Conservation (phyloP, 2,113 vertebrate species). For the Climacteris rufus region DNA sequence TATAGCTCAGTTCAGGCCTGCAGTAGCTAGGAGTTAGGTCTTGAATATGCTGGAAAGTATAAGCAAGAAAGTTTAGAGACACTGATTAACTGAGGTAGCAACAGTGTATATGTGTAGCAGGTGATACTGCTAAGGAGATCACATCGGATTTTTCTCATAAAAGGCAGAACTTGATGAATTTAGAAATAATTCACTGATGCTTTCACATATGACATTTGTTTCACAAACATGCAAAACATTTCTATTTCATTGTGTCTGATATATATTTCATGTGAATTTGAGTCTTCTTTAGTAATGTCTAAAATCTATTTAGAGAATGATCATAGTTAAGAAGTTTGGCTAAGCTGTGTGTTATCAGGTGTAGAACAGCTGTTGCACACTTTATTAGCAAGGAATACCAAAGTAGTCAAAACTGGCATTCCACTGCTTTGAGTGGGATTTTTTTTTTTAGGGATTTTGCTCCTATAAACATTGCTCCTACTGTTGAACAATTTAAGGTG, state of each 20-base stretch:
- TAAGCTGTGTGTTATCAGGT: neutral
- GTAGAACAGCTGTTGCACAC: neutral
- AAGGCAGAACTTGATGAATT: constrained; percentile 11
- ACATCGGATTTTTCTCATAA: constrained; percentile 43
- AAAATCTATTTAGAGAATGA: neutral
- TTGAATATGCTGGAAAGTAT: constrained; percentile 28
- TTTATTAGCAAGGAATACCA: neutral
- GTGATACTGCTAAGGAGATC: constrained; percentile 21
- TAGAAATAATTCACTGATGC: constrained; percentile 38
- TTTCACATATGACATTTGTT: constrained; percentile 12
- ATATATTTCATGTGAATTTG: neutral
- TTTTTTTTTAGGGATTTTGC: neutral
- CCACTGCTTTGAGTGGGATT: neutral
- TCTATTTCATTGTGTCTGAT: constrained; percentile 30
- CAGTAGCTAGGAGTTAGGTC: constrained; percentile 45
- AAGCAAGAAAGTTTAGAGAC: constrained; percentile 32
- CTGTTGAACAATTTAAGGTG: neutral
- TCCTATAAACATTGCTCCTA: neutral
- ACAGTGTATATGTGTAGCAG: neutral
- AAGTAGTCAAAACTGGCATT: neutral
- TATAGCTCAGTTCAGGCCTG: constrained; percentile 12
- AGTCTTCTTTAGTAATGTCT: neutral
- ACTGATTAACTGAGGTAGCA: constrained; percentile 16
- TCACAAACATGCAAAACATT: constrained; percentile 40
- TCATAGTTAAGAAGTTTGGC: constrained; percentile 10